These are phyloP conservation scores for Drosophila suboccidentalis DNA, from an alignment of 2,888 invertebrate genomes.

Conservation along the genomic window DNA sequence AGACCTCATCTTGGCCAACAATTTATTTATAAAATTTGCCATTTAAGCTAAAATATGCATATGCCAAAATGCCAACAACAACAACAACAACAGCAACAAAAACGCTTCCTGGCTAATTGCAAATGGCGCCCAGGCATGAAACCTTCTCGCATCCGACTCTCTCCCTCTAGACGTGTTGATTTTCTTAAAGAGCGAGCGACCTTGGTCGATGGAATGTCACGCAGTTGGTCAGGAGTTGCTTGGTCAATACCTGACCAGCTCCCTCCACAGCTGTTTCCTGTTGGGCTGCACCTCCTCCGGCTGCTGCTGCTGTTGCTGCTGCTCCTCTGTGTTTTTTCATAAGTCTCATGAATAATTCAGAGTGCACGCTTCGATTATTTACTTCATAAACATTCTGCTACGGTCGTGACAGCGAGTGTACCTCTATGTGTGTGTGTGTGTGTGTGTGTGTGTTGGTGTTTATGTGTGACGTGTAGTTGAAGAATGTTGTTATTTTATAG, in stretches of 20 bases:
- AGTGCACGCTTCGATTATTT: conserved; percentile 82
- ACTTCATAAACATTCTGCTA: conserved; percentile 73
- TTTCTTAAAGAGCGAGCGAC: conserved; percentile 44
- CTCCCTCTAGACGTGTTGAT: conserved; percentile 33
- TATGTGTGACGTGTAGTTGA: conserved; percentile 14
- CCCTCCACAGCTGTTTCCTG: conserved; percentile 43
- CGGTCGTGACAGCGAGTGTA: conserved; percentile 19
- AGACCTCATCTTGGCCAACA: conserved; percentile 5
- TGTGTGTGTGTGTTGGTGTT: not conserved
- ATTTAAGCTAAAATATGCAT: conserved; percentile 56
- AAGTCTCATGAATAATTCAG: conserved; percentile 83
- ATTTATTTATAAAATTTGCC: conserved; percentile 45
- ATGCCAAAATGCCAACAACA: conserved; percentile 38
- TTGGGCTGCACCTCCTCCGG: conserved; percentile 21
- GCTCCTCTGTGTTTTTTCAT: conserved; percentile 63
- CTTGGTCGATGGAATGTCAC: conserved; percentile 64
- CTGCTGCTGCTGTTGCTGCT: conserved; percentile 17
- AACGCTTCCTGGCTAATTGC: conserved; percentile 61
- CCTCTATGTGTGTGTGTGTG: not conserved
- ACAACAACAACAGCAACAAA: conserved; percentile 1
- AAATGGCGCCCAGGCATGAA: conserved; percentile 54
- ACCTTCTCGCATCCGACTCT: not conserved
- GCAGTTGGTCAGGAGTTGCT: conserved; percentile 51
- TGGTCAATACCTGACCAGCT: conserved; percentile 8
- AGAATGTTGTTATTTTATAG: conserved; percentile 31